Evolutionary conservation across 2,113 vertebrate genomes (phyloP).

Genomic region (Danionella cerebrum): DNA sequence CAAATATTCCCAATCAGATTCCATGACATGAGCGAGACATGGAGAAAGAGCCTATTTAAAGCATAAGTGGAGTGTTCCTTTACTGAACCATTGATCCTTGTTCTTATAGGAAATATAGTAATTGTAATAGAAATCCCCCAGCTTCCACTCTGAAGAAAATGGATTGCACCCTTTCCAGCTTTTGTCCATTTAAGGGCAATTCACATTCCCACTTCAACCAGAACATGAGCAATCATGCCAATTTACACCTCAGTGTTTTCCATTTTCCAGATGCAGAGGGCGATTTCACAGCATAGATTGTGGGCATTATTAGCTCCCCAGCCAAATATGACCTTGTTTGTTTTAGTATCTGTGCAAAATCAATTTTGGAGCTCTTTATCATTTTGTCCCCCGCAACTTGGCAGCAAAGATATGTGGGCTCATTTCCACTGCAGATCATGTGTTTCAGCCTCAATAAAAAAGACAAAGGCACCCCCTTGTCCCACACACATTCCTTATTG

Average conservation of each 20-base stretch:
- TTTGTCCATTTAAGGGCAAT: conserved; percentile 34
- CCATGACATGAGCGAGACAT: too few species aligned
- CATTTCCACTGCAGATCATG: conserved; percentile 20
- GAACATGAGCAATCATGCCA: conserved; percentile 35
- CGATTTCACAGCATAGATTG: conserved; percentile 18
- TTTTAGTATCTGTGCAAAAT: conserved; percentile 45
- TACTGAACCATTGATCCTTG: background rate
- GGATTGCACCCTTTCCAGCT: conserved; percentile 25
- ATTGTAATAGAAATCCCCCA: conserved; percentile 12
- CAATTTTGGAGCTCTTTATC: conserved; percentile 37
- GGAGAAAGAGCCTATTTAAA: too few species aligned
- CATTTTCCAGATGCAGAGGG: conserved; percentile 18
- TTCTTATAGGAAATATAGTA: background rate
- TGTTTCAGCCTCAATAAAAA: conserved; percentile 38
- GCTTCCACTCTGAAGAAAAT: conserved; percentile 18
- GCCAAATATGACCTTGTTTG: conserved; percentile 45
- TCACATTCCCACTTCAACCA: conserved; percentile 30
- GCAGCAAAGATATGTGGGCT: conserved; percentile 34
- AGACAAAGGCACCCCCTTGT: conserved; percentile 22
- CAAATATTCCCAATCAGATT: too few species aligned
- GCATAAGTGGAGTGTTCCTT: too few species aligned
- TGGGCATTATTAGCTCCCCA: conserved; percentile 29
- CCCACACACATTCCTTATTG: conserved; percentile 20
- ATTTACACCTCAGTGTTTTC: conserved; percentile 36
- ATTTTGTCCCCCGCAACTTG: conserved; percentile 32